Base-by-base conservation (phyloP, 1,140 invertebrate species). In the Heliconius congener region DNA sequence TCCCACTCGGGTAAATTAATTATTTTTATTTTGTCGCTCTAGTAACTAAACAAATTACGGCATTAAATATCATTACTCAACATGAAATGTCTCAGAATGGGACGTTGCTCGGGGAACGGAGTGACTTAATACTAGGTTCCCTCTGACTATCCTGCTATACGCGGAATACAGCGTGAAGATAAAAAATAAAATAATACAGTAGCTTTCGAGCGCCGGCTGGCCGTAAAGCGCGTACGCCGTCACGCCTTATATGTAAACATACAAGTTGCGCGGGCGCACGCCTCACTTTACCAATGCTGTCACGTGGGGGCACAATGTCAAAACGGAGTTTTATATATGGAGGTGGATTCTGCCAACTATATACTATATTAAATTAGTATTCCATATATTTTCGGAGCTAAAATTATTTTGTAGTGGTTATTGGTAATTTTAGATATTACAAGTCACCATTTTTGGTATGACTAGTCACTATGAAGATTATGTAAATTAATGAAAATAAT, bases 171-270 rank as follows among this genome's bases (percentile, higher is more conserved):
- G 19, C 19, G 19, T 57, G 55, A 23, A 57, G 9, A 19, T n/a
- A 57, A 23, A 57, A 8, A 37, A 37, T 13, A 37, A 19, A 52
- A 19, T 19, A 52, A 78, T 46, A 57, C 18, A 78, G 71, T 50
- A 80, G 70, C 74, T 73, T 72, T 80, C 76, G 80, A 78, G 82
- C 82, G 84, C 83, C 80, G 82, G 72, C 77, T 73, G 76, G 71
- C 73, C 72, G 80, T 89, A 87, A 88, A 85, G 87, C 83, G 82
- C 84, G 81, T 80, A 78, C 81, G 82, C 72, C 71, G 84, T 81
- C 81, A 77, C 77, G 78, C 89, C 87, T 79, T 91, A 89, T 91
- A 90, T 11, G 60, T 73, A 89, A 88, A 74, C 79, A 77, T 81
- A 85, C 85, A 83, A 79, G 83, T 78, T 84, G 85, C 83, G 84